Evolutionary conservation across 2,888 invertebrate genomes (phyloP).

Genomic region (Drosophila barbarae): DNA sequence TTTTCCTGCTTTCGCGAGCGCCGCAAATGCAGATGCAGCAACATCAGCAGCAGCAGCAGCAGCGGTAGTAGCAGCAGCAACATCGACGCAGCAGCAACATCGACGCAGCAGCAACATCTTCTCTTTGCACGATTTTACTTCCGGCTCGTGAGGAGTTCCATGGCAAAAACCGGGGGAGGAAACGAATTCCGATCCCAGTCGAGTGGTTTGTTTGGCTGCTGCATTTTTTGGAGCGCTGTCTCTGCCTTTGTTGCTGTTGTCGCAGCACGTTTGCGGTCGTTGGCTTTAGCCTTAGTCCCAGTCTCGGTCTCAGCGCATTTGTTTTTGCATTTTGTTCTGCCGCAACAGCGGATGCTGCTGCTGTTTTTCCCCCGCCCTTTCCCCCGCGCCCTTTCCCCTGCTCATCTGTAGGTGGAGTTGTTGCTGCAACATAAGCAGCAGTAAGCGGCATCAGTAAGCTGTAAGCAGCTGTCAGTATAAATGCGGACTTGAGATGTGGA

Average conservation of each 20-base stretch:
- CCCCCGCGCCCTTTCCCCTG: not conserved
- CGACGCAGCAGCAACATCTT: conserved; percentile 49
- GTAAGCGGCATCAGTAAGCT: conserved; percentile 35
- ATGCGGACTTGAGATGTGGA: conserved; percentile 21
- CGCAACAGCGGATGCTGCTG: conserved; percentile 54
- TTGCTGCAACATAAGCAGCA: conserved; percentile 21
- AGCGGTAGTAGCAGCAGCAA: conserved; percentile 40
- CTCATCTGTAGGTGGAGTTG: conserved; percentile 42
- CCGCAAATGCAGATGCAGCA: conserved; percentile 77
- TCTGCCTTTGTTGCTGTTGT: conserved; percentile 33
- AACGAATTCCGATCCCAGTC: conserved; percentile 55
- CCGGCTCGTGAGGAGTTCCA: conserved; percentile 50
- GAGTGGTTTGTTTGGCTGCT: conserved; percentile 60
- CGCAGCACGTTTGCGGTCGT: conserved; percentile 68
- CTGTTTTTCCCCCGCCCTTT: not conserved
- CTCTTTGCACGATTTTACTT: conserved; percentile 64
- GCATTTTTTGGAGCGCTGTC: conserved; percentile 59
- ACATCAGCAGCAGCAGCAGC: conserved; percentile 42
- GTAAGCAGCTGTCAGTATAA: conserved; percentile 40
- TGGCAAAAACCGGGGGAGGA: conserved; percentile 35
- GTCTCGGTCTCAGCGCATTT: conserved; percentile 31
- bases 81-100: conserved; percentile 41
- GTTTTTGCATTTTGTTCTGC: conserved; percentile 58
- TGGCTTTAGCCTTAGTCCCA: conserved; percentile 49
- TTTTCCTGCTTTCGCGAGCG: conserved; percentile 74